These are phyloP conservation scores for Burhinus bistriatus DNA, from an alignment of 2,113 vertebrate genomes.

Conservation along the genomic window DNA sequence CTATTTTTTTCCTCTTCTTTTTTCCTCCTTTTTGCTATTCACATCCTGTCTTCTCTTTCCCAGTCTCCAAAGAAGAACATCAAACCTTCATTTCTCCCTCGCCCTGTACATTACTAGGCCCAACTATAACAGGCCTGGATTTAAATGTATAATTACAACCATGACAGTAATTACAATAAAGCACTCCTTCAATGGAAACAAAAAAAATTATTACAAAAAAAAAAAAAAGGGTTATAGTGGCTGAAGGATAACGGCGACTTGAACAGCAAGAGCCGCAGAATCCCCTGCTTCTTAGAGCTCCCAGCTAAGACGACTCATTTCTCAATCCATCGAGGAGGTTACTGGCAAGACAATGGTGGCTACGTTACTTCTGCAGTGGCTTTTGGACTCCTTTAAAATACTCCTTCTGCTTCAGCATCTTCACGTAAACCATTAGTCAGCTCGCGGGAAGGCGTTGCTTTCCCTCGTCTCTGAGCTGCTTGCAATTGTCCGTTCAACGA, in stretches of 20 bases:
- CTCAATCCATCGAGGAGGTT: conserved; percentile 42
- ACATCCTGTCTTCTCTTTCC: neutral
- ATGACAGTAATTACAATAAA: conserved; percentile 47
- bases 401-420: conserved; percentile 26
- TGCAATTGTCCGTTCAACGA: conserved; percentile 8
- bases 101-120: neutral
- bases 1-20: neutral
- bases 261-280: neutral
- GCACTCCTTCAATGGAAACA: conserved; percentile 36
- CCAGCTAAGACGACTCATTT: conserved; percentile 5
- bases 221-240: neutral
- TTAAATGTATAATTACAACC: conserved; percentile 40
- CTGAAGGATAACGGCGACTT: neutral
- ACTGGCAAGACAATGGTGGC: conserved; percentile 60
- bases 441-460: neutral
- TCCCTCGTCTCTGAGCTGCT: conserved; percentile 1
- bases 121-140: neutral
- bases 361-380: conserved; percentile 46
- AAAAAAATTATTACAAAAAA: neutral
- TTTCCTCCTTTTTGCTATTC: neutral
- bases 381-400: neutral
- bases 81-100: conserved; percentile 28
- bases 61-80: neutral
- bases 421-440: neutral
- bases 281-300: neutral